Base-by-base conservation (phyloP, 2,888 invertebrate genomes). In the Alcis repandata region DNA sequence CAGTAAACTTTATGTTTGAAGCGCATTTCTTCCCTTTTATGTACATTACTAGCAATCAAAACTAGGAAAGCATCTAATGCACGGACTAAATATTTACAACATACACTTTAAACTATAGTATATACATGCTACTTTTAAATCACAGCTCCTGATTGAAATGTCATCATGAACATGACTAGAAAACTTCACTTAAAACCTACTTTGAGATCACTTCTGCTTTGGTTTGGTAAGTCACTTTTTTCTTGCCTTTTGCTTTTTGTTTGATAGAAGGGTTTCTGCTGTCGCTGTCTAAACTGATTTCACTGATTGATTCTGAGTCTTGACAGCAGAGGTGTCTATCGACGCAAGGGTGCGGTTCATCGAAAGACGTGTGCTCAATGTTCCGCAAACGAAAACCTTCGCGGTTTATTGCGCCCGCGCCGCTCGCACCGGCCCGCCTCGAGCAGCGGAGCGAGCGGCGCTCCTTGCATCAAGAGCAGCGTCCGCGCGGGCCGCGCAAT, bases 131-230 rank as follows among this genome's bases (percentile, higher is more conserved):
- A 86, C 59, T 54, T 15, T 80, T 88, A 89, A 90, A 92, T 92
- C 92, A 92, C 92, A 92, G 92, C 90, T 89, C 87, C 90, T 82
- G 88, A 90, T 90, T 86, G 84, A 87, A 87, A 81, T 51, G 64
- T 71, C 67, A 74, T 67, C 65, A 56, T 68, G 71, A 68, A 75
- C 74, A 72, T 73, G 77, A 79, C 75, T 82, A 80, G 74, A 75
- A 40, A 46, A 22, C 0, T 27, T 15, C 32, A 46, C 70, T 62
- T 56, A 20, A 62, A 59, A 48, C 63, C 60, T 76, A 77, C 60
- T 69, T 69, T 60, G 72, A 71, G 60, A 67, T 70, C 79, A 92
- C 89, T 78, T 88, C 89, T 41, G 88, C 88, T 83, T 87, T 86
- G 74, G 82, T 87, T 86, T 91, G 90, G 74, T 92, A 92, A 9